These are phyloP conservation scores for Anas platyrhynchos DNA, from an alignment of 2,113 vertebrate species.

Conservation along the genomic window DNA sequence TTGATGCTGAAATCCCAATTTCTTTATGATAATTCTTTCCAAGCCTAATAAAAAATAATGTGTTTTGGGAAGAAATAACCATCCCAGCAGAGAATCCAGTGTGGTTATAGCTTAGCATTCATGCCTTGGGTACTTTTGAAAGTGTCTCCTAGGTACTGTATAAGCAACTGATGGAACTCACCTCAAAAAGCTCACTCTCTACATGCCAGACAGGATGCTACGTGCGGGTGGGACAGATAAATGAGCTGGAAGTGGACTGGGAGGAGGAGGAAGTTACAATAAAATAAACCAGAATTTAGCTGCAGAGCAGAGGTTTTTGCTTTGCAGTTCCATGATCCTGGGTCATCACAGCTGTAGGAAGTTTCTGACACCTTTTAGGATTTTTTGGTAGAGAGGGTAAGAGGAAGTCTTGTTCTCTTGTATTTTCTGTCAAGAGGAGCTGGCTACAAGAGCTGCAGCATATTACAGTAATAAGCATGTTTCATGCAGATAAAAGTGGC, in stretches of 20 bases:
- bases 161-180: not conserved
- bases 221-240: not conserved
- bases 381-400: not conserved
- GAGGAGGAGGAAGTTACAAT: not conserved
- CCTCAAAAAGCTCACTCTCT: not conserved
- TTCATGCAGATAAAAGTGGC: not conserved
- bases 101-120: not conserved
- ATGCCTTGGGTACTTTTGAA: not conserved
- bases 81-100: not conserved
- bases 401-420: not conserved
- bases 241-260: not conserved
- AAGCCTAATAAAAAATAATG: slow-evolving; percentile 8
- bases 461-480: not conserved
- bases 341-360: slow-evolving; percentile 3
- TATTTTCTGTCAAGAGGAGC: not conserved
- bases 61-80: not conserved
- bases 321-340: not conserved
- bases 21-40: not conserved
- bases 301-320: not conserved
- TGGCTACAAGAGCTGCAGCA: not conserved
- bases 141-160: not conserved
- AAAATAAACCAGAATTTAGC: not conserved
- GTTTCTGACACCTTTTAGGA: not conserved
- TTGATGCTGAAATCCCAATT: not conserved
- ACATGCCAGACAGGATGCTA: not conserved